Conservation (phyloP, 2,797 vertebrate species). For the Enteromius treurensis region DNA sequence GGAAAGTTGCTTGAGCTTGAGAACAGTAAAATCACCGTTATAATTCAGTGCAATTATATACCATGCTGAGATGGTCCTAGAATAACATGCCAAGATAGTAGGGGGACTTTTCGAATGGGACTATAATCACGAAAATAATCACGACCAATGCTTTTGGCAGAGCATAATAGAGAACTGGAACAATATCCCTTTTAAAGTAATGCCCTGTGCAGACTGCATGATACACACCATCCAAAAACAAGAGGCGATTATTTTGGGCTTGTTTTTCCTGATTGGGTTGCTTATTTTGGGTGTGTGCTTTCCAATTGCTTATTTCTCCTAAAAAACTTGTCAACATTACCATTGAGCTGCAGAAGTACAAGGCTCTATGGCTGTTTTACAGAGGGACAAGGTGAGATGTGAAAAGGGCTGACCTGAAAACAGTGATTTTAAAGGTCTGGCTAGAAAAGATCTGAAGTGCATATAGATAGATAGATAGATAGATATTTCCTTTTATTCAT, state of each 20-base stretch:
- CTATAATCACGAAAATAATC: background rate
- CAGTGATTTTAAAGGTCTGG: background rate
- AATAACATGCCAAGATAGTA: background rate
- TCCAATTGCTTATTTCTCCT: background rate
- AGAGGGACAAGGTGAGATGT: conserved; percentile 14
- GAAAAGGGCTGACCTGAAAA: background rate
- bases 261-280: background rate
- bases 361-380: conserved; percentile 3
- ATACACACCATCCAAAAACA: background rate
- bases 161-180: background rate
- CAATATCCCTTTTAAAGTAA: background rate
- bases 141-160: background rate
- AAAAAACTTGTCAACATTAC: background rate
- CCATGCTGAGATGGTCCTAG: background rate
- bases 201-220: background rate
- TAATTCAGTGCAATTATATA: background rate
- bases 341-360: background rate
- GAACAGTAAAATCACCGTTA: background rate
- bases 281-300: background rate
- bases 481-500: too few species aligned
- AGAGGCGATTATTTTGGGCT: background rate
- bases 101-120: background rate
- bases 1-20: background rate
- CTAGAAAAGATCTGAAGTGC: background rate
- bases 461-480: too few species aligned